Evolutionary conservation across 2,113 vertebrate species (phyloP), one percentile per base, ranked within the genome.

Genomic region (Triplophysa dalaica): DNA sequence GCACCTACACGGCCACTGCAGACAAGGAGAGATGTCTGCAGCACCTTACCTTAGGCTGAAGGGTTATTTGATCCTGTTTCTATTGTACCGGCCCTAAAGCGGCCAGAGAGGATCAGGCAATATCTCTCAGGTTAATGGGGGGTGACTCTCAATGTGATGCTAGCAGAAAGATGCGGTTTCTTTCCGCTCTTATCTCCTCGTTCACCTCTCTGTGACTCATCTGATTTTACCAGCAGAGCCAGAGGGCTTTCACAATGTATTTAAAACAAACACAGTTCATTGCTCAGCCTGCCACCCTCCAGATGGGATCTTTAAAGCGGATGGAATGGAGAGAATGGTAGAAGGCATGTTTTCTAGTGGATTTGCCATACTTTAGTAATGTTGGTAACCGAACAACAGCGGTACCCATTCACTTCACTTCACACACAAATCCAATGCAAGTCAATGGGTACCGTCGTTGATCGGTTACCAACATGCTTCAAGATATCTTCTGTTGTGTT

Each of bases 81-180:
- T 74, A 58, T 54, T 77, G 70, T 82, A 50, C 54, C 11, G 22
- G 77, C 63, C 81, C 77, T 21, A 73, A 74, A 86, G 75, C 72
- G 64, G 80, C 85, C 85, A 79, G 70, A 84, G 75, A 69, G 19
- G 82, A 87, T 85, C 52, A 5, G 85, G 88, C 89, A 89, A 88
- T 89, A 90, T 89, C 86, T 88, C 87, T 88, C 80, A 85, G 87
- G 83, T 90, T 90, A 91, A 90, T 89, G 89, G 87, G 82, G 82
- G 86, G 88, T 89, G 90, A 89, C 88, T 90, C 87, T 85, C 80
- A 86, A 84, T 83, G 87, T 89, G 91, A 85, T 78, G 87, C 75
- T 89, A 86, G 87, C 78, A 56, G 85, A 81, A 85, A 90, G 89
- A 87, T 60, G 78, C 68, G 84, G 87, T 87, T 77, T 58, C 83